A percentile compares a stretch with the other conserved stretches of the same genome.
These are phyloP conservation scores for Lathronympha strigana DNA, from an alignment of 2,888 invertebrate species.

Conservation along the genomic window DNA sequence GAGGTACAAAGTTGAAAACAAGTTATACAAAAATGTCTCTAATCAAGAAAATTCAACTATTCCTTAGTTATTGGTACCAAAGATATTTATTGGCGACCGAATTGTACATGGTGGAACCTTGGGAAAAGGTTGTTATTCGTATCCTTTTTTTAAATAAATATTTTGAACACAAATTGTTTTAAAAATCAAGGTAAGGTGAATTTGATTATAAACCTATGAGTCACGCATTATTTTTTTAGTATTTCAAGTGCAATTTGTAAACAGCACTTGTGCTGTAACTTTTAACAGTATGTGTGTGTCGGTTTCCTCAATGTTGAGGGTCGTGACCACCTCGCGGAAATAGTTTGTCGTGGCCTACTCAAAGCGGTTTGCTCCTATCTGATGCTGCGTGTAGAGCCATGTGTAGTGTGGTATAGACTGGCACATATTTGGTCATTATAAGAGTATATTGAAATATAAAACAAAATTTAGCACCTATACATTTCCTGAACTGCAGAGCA, in stretches of 20 bases:
- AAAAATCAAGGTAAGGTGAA: background rate
- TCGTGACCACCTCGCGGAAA: too few species aligned
- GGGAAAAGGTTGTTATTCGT: slow-evolving; percentile 86
- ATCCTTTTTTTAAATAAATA: slow-evolving; percentile 85
- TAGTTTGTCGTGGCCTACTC: too few species aligned
- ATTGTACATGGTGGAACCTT: slow-evolving; percentile 86
- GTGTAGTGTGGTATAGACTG: too few species aligned
- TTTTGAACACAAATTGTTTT: background rate
- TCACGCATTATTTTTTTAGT: too few species aligned
- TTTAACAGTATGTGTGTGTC: too few species aligned
- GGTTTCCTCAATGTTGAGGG: too few species aligned
- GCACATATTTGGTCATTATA: too few species aligned
- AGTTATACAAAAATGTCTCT: slow-evolving; percentile 53
- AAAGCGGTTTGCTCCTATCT: too few species aligned
- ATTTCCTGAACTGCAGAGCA: slow-evolving; percentile 57
- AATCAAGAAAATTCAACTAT: slow-evolving; percentile 69
- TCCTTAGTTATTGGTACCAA: slow-evolving; percentile 84
- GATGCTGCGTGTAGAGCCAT: too few species aligned
- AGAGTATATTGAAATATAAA: too few species aligned
- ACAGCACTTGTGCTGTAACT: too few species aligned
- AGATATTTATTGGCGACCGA: slow-evolving; percentile 85
- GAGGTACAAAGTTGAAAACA: background rate
- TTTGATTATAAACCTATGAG: background rate
- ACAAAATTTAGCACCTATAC: background rate
- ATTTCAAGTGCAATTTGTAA: too few species aligned